Base-by-base conservation (phyloP, 1,140 invertebrate species). In the Panagrolaimus sp. region DNA sequence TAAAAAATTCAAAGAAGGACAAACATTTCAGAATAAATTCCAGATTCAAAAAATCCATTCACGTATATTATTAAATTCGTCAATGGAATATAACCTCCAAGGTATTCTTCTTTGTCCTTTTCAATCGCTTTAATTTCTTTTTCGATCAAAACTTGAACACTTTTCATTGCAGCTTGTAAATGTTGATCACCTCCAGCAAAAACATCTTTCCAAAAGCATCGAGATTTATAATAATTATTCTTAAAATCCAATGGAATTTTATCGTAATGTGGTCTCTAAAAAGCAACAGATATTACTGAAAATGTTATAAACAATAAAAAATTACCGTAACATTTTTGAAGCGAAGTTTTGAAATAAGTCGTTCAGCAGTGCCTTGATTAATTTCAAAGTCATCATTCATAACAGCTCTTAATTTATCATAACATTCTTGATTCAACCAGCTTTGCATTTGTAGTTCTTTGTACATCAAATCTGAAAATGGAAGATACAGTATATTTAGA, bases 401-500 rank as follows among this genome's bases (percentile, higher is more conserved):
- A 0, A 58, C 21, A 12, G 14, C 21, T 12, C 52, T 12, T 6
- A 58, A 28, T 26, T 12, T n/a, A 28, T 58, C 52, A 17, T 58
- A 58, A 28, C 52, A 58, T 58, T 28, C 7, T 6, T 58, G 52
- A 28, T 58, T n/a, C 21, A 58, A n/a, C 52, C 52, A 58, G 3
- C 21, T 26, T 28, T 58, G 21, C 52, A 58, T 58, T 21, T 58
- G 14, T 1, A 58, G 52, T 21, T 58, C 52, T 12, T 28, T 14
- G n/a, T 58, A 58, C 52, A 58, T 58, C 10, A 28, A 26, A 58
- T 58, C 52, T 58, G 52, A 58, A 58, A 26, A 58, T 4, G 28
- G n/a, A n/a, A n/a, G n/a, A n/a, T 58, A 58, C 8, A 58, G 14
- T 24, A 2, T n/a, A 52, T 1, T 52, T 52, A 0, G 26, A n/a